These are phyloP conservation scores for Morpho deidamia DNA, from an alignment of 2,888 invertebrate species.

Conservation along the genomic window DNA sequence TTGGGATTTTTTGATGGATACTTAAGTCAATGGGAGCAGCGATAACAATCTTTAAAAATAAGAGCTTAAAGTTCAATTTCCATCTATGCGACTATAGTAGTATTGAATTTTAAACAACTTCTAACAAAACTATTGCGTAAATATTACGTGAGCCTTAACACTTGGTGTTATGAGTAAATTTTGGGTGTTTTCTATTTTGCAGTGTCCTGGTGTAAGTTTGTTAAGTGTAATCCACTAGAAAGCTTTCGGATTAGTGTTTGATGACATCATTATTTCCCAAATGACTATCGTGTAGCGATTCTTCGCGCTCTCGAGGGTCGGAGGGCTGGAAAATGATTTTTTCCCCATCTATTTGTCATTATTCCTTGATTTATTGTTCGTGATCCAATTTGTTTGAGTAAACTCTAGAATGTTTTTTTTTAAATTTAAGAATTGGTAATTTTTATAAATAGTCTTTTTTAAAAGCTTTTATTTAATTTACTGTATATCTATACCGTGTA, in stretches of 20 bases:
- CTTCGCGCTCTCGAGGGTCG: constrained; percentile 49
- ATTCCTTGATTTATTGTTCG: constrained; percentile 59
- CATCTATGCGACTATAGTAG: constrained; percentile 40
- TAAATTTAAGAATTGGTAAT: background rate
- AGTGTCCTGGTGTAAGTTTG: constrained; percentile 28
- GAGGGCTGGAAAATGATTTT: constrained; percentile 37
- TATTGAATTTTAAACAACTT: constrained; percentile 19
- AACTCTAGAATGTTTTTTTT: background rate
- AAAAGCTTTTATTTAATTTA: too few relatives aligned
- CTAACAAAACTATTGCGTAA: background rate
- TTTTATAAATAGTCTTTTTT: background rate
- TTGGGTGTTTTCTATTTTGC: background rate
- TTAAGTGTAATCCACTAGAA: constrained; percentile 71
- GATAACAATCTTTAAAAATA: constrained; percentile 15
- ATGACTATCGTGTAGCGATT: constrained; percentile 72
- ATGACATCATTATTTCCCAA: constrained; percentile 76
- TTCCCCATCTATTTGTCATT: constrained; percentile 36
- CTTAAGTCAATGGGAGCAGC: background rate
- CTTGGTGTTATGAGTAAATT: constrained; percentile 28
- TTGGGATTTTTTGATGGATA: constrained; percentile 18
- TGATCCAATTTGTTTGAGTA: constrained; percentile 35
- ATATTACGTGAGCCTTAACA: constrained; percentile 8
- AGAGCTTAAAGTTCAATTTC: constrained; percentile 28
- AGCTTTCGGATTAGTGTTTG: constrained; percentile 78
- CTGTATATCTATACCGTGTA: too few relatives aligned